Base-by-base conservation (phyloP, 2,888 invertebrate genomes). In the Thymelicus lineola region DNA sequence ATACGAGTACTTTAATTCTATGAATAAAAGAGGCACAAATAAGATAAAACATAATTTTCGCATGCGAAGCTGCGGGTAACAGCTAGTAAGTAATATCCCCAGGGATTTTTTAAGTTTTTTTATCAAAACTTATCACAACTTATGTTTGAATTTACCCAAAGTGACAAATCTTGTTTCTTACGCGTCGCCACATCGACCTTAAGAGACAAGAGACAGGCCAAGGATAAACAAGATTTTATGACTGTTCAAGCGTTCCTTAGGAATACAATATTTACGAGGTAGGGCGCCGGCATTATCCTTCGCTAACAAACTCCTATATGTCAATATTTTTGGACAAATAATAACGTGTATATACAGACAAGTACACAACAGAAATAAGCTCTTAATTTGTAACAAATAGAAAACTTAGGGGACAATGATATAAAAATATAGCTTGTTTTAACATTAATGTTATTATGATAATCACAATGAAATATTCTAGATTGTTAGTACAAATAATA, bases 201-300 rank as follows among this genome's bases (percentile, higher is more conserved):
- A 17, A 66, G 50, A 45, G 50, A 55, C 55, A 62, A 62, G 57
- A 36, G 46, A 68, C 61, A 55, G 7, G 45, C 45, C 55, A 45
- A 62, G 62, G 57, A 68, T 62, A 62, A 68, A 68, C 68, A 72
- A 71, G 70, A 53, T 73, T 75, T 75, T 73, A 75, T 72, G 71
- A 46, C 65, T 60, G 55, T 71, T 73, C 71, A 69, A 71, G 61
- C 63, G 50, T 71, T 74, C 66, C 70, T 66, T 61, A 71, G 71
- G 71, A 70, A 71, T 66, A 62, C 62, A 72, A 72, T 72, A 66
- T 70, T 72, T 72, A 75, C 70, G 71, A 72, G 66, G 48, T 10
- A 65, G 58, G 61, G 65, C 46, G 63, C 20, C n/a, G 20, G 15
- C 58, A 73, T 72, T 74, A 73, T 66, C 66, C 70, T 73, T 69